Percentiles rank a stretch among this genome's conserved stretches.
phyloP scores from a whole-genome alignment of 2,797 vertebrate species.

The Avahi laniger region DNA sequence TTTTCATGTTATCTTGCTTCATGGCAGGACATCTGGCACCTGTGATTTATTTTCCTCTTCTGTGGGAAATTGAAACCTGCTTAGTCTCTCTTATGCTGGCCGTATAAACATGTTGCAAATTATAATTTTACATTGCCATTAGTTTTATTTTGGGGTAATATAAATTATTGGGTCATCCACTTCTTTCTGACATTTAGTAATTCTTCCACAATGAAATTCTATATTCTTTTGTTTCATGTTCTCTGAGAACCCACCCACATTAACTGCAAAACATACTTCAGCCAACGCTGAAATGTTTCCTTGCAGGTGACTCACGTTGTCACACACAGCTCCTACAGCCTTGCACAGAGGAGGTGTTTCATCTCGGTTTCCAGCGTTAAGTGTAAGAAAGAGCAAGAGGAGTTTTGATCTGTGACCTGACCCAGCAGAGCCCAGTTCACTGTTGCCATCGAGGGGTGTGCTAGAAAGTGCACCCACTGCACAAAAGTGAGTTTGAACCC shows the following conservation, averaged over 20 bases:
- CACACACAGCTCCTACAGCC: not conserved
- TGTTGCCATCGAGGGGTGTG: not conserved
- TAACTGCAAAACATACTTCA: conserved; percentile 29
- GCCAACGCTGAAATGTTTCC: not conserved
- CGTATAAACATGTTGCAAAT: conserved; percentile 52
- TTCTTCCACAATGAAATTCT: conserved; percentile 35
- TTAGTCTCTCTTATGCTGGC: conserved; percentile 44
- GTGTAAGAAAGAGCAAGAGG: not conserved
- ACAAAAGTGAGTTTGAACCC: not conserved
- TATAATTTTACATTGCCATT: conserved; percentile 46
- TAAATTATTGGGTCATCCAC: conserved; percentile 38
- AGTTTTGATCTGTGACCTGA: not conserved
- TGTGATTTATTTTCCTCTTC: conserved; percentile 54
- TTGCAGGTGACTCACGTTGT: not conserved
- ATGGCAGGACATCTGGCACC: conserved; percentile 60
- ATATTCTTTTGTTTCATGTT: not conserved
- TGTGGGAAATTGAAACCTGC: conserved; percentile 51
- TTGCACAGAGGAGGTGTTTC: not conserved
- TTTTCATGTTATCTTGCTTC: conserved; percentile 62
- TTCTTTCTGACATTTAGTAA: conserved; percentile 36
- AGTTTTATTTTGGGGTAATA: conserved; percentile 47
- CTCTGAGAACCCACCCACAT: not conserved
- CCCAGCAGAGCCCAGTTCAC: not conserved
- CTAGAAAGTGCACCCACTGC: not conserved
- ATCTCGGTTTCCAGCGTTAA: not conserved